phyloP scores from a whole-genome alignment of 2,888 invertebrate genomes.

The Actias luna region DNA sequence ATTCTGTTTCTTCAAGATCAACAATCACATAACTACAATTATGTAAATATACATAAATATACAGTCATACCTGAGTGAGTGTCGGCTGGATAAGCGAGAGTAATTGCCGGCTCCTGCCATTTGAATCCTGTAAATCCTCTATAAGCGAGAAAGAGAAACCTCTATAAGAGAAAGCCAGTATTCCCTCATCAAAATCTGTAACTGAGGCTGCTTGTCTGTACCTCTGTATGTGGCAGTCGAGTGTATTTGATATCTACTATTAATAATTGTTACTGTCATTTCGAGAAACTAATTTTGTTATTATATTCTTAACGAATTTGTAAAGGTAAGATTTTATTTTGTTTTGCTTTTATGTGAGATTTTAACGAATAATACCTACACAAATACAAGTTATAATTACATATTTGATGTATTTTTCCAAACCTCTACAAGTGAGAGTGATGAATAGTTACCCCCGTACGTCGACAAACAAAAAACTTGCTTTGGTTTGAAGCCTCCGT shows the following conservation, averaged over 20 bases:
- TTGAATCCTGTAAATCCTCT: not conserved
- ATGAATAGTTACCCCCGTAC: too few species aligned
- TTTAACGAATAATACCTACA: not conserved
- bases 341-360: not conserved
- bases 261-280: too few species aligned
- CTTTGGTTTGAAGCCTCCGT: not conserved
- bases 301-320: not conserved
- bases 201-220: too few species aligned
- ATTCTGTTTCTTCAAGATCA: not conserved
- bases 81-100: not conserved
- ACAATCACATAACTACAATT: not conserved
- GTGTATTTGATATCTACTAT: too few species aligned
- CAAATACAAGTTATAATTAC: not conserved
- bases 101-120: too few species aligned
- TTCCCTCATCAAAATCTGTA: too few species aligned
- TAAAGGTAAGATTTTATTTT: not conserved
- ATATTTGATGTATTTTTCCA: not conserved
- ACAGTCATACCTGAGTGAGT: not conserved
- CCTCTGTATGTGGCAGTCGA: not conserved
- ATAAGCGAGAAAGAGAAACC: not conserved
- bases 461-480: not conserved
- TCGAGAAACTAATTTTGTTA: not conserved
- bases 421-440: too few species aligned
- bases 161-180: not conserved
- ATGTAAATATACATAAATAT: not conserved